phyloP scores from a whole-genome alignment of 2,888 invertebrate genomes.

The Leuctra nigra region DNA sequence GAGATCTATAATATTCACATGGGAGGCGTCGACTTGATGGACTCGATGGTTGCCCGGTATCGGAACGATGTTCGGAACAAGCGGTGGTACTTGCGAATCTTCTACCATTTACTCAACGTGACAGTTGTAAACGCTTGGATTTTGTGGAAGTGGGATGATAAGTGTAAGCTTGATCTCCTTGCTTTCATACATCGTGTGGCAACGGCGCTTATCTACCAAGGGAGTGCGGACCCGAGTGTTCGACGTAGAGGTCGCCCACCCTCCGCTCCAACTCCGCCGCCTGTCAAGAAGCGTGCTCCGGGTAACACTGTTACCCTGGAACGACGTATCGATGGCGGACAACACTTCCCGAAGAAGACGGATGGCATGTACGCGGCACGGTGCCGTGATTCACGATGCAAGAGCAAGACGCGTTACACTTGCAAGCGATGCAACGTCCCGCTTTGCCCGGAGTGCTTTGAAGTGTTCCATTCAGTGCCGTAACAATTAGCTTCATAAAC shows the following conservation, averaged over 20 bases:
- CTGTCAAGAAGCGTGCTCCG: not conserved
- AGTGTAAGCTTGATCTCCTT: not conserved
- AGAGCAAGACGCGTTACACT: slow-evolving; percentile 13
- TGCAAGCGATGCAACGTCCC: slow-evolving; percentile 10
- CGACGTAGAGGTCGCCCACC: slow-evolving; percentile 2
- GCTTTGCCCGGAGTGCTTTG: slow-evolving; percentile 9
- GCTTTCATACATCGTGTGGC: slow-evolving; percentile 14
- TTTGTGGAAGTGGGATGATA: not conserved
- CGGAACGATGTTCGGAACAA: too few species aligned
- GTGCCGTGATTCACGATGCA: slow-evolving; percentile 6
- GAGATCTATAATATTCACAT: slow-evolving; percentile 16
- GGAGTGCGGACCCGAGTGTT: not conserved
- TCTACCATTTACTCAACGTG: too few species aligned
- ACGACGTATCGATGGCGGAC: slow-evolving; percentile 6
- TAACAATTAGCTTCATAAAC: too few species aligned
- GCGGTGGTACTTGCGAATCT: too few species aligned
- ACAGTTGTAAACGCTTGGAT: too few species aligned
- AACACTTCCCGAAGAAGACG: slow-evolving; percentile 11
- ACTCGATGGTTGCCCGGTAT: slow-evolving; percentile 13
- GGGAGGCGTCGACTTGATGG: slow-evolving; percentile 22
- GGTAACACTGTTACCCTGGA: not conserved
- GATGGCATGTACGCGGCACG: slow-evolving; percentile 1
- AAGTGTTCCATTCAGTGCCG: too few species aligned
- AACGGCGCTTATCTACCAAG: slow-evolving; percentile 1
- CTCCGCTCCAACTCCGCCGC: not conserved